phyloP scores from a whole-genome alignment of 2,888 invertebrate genomes.

The Elysia crispata region DNA sequence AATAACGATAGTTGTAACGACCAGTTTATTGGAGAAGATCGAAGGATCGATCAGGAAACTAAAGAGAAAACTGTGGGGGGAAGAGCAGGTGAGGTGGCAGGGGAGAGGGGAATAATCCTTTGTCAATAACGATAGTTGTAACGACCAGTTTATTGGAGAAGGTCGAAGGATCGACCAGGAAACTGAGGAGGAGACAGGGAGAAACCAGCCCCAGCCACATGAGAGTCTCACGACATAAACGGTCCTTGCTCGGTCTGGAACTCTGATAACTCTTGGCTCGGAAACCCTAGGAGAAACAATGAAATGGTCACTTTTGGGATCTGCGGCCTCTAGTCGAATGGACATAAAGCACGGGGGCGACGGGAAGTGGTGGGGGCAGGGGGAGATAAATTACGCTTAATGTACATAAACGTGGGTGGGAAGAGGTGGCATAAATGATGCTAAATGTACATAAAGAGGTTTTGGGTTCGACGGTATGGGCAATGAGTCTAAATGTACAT shows the following conservation, averaged over 20 bases:
- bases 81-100: background rate
- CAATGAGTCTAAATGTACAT: slow-evolving; percentile 41
- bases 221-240: background rate
- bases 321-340: slow-evolving; percentile 22
- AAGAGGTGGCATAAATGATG: background rate
- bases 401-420: slow-evolving; percentile 30
- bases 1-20: slow-evolving; percentile 28
- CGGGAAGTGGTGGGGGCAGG: slow-evolving; percentile 2
- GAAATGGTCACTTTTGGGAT: slow-evolving; percentile 12
- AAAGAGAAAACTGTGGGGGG: no score
- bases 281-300: slow-evolving; percentile 23
- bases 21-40: slow-evolving; percentile 32
- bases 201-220: no score
- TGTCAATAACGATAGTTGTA: slow-evolving; percentile 36
- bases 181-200: no score
- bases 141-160: slow-evolving; percentile 25
- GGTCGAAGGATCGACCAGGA: background rate
- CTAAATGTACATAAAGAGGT: background rate
- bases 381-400: slow-evolving; percentile 29
- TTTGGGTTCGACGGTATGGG: background rate
- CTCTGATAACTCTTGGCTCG: slow-evolving; percentile 11
- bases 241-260: background rate
- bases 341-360: slow-evolving; percentile 35
- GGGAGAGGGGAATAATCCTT: background rate
- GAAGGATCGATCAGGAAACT: background rate